Base-by-base conservation (phyloP, 2,888 invertebrate species). In the Phania funesta region DNA sequence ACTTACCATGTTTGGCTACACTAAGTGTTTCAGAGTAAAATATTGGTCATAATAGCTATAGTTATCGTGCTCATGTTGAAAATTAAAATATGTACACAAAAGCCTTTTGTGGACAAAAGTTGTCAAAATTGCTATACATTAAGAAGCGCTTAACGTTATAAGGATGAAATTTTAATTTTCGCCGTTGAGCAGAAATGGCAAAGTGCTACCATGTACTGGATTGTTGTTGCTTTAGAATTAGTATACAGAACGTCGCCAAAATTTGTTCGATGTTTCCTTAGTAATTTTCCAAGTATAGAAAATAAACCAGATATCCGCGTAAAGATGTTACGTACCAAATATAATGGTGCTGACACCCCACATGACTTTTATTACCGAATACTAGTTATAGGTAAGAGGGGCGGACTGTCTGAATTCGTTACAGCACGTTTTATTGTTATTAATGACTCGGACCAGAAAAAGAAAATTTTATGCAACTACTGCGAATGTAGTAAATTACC, bases 161-260 rank as follows among this genome's bases (percentile, higher is more conserved):
- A 64, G 18, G 62, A 77, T 38, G 58, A 73, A 26, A 26, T 35
- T 3, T 32, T 71, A 6, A 24, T 78, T 48, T 78, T 58, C 11
- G 71, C 65, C 16, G 73, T 65, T 18, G 65, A 78, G 16, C 65
- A 65, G 16, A 78, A 73, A 41, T 26, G 64, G 50, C 44, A 38
- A 22, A 64, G 71, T 41, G 62, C 73, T 24, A 38, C 78, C 7
- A 78, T 80, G 48, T 56, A 60, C 46, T 82, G 82, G n/a, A n/a
- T n/a, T 74, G 48, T 79, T 2, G 79, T 74, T 79, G 67, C 79
- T 4, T 38, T 70, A 54, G 50, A 44, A 65, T 58, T 46, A 35
- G 22, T 16, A 50, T 67, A 9, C 48, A 77, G 35, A 44, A 65
- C 18, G 41, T 54, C 16, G 29, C 18, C 54, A 8, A 32, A 29